Evolutionary conservation across 2,113 vertebrate species (phyloP).

Genomic region (Ciconia stormi): DNA sequence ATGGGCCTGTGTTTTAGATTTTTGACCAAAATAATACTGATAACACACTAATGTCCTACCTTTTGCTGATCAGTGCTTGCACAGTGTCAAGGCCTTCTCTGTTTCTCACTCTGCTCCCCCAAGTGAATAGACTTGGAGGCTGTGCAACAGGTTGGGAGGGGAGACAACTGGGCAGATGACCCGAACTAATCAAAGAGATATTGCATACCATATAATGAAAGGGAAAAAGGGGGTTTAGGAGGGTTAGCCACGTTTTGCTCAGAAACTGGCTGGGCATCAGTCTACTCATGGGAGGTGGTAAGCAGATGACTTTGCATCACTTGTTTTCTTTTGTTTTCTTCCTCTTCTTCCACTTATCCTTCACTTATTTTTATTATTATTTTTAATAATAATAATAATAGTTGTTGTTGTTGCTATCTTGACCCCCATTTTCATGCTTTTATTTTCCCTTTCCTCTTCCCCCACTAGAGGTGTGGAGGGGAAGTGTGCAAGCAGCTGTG

Average conservation of each 20-base stretch:
- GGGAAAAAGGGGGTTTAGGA: background rate
- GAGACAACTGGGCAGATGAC: background rate
- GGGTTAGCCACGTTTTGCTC: background rate
- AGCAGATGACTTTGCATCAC: background rate
- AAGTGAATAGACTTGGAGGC: background rate
- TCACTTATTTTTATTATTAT: background rate
- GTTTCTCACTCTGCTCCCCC: background rate
- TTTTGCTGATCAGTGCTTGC: background rate
- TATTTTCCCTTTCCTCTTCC: background rate
- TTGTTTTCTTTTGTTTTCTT: background rate
- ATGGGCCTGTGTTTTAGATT: background rate
- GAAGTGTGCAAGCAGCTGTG: background rate
- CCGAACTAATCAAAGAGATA: background rate
- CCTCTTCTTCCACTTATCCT: background rate
- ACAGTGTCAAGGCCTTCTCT: background rate
- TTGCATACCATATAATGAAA: background rate
- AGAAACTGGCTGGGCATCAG: background rate
- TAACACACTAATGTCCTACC: background rate
- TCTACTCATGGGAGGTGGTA: background rate
- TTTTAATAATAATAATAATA: background rate
- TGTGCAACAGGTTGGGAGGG: background rate
- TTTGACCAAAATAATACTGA: background rate
- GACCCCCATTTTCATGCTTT: background rate
- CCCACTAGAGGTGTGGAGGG: rapidly evolving
- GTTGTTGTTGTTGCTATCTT: background rate